Evolutionary conservation across 2,797 vertebrate genomes (phyloP).

Genomic region (Balearica regulorum): DNA sequence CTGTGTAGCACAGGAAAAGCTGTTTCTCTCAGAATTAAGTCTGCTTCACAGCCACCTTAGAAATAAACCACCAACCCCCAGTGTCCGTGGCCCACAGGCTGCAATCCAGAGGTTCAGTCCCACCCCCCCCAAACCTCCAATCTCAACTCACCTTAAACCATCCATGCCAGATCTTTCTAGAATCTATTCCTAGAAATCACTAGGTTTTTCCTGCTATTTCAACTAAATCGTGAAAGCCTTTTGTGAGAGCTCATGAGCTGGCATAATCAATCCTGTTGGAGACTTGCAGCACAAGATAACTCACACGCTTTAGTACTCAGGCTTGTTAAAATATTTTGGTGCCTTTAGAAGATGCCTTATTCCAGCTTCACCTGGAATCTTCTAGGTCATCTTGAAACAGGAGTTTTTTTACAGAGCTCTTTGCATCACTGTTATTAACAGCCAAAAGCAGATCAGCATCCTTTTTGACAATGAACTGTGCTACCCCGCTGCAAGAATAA

Average conservation of each 20-base stretch:
- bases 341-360: rapidly evolving
- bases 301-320: neutral
- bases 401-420: neutral
- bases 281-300: neutral
- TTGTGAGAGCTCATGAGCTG: neutral
- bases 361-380: neutral
- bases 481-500: neutral
- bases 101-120: neutral
- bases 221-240: rapidly evolving
- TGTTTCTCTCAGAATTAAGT: neutral
- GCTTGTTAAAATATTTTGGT: neutral
- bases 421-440: neutral
- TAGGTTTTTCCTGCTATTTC: rapidly evolving
- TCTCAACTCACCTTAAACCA: neutral
- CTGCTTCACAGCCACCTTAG: neutral
- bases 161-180: neutral
- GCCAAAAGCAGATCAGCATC: neutral
- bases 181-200: neutral
- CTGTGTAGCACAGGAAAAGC: neutral
- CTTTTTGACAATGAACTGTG: neutral
- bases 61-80: neutral
- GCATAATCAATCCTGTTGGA: neutral
- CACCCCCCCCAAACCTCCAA: neutral
- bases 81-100: rapidly evolving
- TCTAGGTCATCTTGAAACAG: neutral